Evolutionary conservation across 1,140 invertebrate species (phyloP).

Genomic region (Wasmannia auropunctata): DNA sequence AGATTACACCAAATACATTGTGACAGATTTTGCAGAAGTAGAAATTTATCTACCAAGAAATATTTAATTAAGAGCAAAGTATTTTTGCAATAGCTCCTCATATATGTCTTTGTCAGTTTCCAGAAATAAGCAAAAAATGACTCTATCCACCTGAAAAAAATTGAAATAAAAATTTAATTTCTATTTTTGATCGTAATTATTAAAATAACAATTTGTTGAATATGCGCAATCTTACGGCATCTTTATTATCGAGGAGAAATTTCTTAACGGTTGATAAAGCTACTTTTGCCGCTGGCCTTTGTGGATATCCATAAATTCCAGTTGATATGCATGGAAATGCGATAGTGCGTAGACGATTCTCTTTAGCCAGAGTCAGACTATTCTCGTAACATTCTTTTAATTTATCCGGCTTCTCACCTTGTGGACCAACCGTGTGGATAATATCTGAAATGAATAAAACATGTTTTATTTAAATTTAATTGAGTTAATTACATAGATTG

Average conservation of each 20-base stretch:
- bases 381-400: conserved; percentile 90
- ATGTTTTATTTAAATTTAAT: conserved; percentile 1
- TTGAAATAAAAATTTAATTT: conserved; percentile 61
- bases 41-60: neutral
- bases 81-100: conserved; percentile 89
- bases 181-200: neutral
- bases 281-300: conserved; percentile 90
- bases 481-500: neutral
- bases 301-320: conserved; percentile 94
- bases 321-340: conserved; percentile 96
- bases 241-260: conserved; percentile 88
- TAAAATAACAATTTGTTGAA: neutral
- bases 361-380: conserved; percentile 87
- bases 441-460: conserved; percentile 87
- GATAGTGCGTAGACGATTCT: conserved; percentile 89
- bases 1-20: neutral
- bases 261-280: conserved; percentile 89
- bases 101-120: conserved; percentile 91
- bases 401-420: conserved; percentile 88
- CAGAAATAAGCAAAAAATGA: conserved; percentile 94
- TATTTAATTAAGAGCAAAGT: conserved; percentile 87
- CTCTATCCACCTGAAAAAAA: conserved; percentile 87
- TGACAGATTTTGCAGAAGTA: neutral
- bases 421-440: conserved; percentile 94
- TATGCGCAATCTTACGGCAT: conserved; percentile 80